Percentiles rank a stretch among this genome's conserved stretches.
Evolutionary conservation across 2,113 vertebrate species (phyloP).

Genomic region (Gopherus evgoodei): DNA sequence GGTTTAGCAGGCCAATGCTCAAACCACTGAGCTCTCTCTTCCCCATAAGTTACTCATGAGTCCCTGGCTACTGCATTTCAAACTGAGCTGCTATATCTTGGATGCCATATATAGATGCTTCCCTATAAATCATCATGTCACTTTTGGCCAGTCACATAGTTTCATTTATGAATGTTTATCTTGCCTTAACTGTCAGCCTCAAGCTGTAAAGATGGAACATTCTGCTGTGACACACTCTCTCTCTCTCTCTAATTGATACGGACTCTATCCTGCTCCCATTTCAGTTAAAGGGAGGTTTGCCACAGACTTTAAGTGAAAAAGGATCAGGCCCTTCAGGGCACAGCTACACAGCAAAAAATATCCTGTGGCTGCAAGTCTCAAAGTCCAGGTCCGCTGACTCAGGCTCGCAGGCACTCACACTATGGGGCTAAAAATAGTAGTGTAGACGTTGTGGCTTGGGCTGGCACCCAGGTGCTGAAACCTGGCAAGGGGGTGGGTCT

Average conservation of each 20-base stretch:
- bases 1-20: too few species aligned
- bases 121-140: constrained; percentile 34
- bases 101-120: constrained; percentile 38
- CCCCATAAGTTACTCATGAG: neutral
- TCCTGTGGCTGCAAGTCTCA: neutral
- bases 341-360: neutral
- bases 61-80: rapidly evolving
- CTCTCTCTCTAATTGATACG: neutral
- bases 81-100: neutral
- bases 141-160: neutral
- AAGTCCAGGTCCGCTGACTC: neutral
- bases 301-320: neutral
- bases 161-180: constrained; percentile 38
- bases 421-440: neutral
- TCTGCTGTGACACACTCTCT: constrained; percentile 15
- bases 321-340: neutral
- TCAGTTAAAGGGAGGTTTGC: neutral
- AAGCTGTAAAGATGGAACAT: neutral
- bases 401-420: neutral
- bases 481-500: too few species aligned
- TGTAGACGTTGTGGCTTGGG: neutral
- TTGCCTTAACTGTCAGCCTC: constrained; percentile 13
- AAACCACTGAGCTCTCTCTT: too few species aligned
- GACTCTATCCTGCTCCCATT: neutral
- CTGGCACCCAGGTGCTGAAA: neutral